These are phyloP conservation scores for Itoplectis maculator DNA, from an alignment of 2,888 invertebrate genomes.

Conservation along the genomic window DNA sequence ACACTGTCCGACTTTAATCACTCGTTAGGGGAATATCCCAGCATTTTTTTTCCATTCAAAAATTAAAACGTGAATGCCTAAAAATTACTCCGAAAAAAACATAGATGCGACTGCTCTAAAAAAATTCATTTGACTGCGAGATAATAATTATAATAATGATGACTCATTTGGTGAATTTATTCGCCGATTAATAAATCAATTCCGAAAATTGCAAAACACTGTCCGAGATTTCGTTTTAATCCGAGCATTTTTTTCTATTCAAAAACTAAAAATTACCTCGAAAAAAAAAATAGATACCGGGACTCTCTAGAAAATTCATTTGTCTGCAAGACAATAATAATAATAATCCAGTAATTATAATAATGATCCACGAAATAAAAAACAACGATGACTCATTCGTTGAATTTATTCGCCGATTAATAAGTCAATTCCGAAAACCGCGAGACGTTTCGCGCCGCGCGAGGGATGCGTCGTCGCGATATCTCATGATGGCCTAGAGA, in stretches of 20 bases:
- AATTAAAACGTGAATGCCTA: no score
- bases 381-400: neutral
- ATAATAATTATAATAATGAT: neutral
- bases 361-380: neutral
- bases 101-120: no score
- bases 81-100: no score
- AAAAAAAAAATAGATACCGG: no score
- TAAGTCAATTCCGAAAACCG: neutral
- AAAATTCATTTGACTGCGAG: neutral
- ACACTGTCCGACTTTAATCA: neutral
- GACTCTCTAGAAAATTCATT: neutral
- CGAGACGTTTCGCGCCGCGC: neutral
- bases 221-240: no score
- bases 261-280: no score
- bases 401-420: neutral
- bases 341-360: no score
- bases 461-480: neutral
- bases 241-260: no score
- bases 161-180: neutral
- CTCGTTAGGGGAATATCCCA: neutral
- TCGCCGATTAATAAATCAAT: neutral
- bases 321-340: neutral
- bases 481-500: constrained; percentile 61
- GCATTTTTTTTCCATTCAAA: neutral
- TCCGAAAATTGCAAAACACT: neutral